Base-by-base conservation (phyloP, 2,888 invertebrate genomes). In the Diogma glabrata region DNA sequence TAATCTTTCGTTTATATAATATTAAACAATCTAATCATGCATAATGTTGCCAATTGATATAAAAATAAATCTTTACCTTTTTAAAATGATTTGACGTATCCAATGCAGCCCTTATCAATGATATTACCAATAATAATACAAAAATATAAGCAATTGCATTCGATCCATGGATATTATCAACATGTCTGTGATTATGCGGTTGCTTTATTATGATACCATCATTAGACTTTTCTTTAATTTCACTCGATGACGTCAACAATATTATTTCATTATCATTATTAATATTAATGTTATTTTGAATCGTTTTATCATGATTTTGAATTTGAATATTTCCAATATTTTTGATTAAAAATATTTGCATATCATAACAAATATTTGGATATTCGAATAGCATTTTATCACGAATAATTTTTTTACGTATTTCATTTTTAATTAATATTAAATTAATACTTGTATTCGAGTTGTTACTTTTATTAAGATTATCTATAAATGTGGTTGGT, bases 21-120 rank as follows among this genome's bases (percentile, higher is more conserved):
- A n/a, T n/a, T n/a, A n/a, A n/a, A n/a, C n/a, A n/a, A n/a, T n/a
- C n/a, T n/a, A n/a, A n/a, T n/a, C n/a, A n/a, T n/a, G n/a, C n/a
- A n/a, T n/a, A n/a, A n/a, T n/a, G n/a, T n/a, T n/a, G n/a, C n/a
- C n/a, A n/a, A n/a, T n/a, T n/a, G n/a, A 33, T 4, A n/a, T 8
- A 12, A 33, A 33, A 8, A n/a, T 4, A n/a, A 12, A 33, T 26
- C n/a, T 19, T 47, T 59, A 69, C 69, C 63, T 63, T 61, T 55
- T 64, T 67, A 56, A 66, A 67, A 56, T 69, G 69, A 51, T 69
- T 67, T 54, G 67, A 66, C 12, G 69, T 66, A 56, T 69, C 69
- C 0, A 66, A 64, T n/a, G 66, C 64, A 4, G 69, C 68, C 52
- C 64, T 67, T 1, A 69, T 53, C 19, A 69, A 55, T 40, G 69